These are phyloP conservation scores for Formica aserva DNA, from an alignment of 2,888 invertebrate species.

Conservation along the genomic window DNA sequence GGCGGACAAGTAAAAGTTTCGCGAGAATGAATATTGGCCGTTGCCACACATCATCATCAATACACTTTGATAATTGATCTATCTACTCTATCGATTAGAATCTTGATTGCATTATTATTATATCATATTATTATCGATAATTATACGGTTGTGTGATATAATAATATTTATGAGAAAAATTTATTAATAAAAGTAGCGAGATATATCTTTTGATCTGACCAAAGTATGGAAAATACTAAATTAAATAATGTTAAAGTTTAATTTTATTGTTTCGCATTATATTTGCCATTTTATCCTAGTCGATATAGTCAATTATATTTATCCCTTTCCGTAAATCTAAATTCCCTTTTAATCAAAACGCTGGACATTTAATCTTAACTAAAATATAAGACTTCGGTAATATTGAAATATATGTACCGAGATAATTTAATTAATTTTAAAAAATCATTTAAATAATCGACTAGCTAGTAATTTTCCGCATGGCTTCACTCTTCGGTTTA, in stretches of 20 bases:
- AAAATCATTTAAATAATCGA: constrained; percentile 18
- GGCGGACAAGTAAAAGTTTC: constrained; percentile 79
- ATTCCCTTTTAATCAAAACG: neutral
- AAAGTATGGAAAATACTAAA: neutral
- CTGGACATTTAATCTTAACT: neutral
- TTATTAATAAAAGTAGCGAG: neutral
- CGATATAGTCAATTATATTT: neutral
- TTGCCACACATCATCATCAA: constrained; percentile 50
- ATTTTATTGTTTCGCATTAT: neutral
- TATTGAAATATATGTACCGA: neutral
- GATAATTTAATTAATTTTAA: neutral
- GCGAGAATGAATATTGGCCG: constrained; percentile 74
- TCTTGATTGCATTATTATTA: neutral
- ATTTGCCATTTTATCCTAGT: neutral
- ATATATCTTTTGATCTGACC: neutral
- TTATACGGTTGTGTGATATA: neutral
- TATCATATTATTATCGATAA: constrained; percentile 18
- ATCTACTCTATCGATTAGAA: neutral
- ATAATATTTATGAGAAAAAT: neutral
- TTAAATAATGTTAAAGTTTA: neutral
- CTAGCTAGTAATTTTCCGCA: constrained; percentile 1
- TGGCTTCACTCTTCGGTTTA: constrained; percentile 1
- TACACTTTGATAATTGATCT: constrained; percentile 25
- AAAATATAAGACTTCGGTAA: neutral
- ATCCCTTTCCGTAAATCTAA: neutral